Evolutionary conservation across 1,140 invertebrate genomes (phyloP), one percentile per base, ranked within the genome.

Genomic region (Nasonia vitripennis): DNA sequence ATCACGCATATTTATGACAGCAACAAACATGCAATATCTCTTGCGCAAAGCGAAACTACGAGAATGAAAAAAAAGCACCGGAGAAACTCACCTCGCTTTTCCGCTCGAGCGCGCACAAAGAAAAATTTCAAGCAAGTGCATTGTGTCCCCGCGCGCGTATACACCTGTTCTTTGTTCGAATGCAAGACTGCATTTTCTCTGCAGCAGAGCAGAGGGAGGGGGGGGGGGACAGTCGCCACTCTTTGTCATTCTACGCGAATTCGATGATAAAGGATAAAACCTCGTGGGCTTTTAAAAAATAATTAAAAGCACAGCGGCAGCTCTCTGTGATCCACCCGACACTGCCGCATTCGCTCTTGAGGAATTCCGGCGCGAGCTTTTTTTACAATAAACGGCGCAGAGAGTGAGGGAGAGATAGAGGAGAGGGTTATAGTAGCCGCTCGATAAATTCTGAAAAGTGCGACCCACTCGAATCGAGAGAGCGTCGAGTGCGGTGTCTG

Each of bases 271-370:
- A 81, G 31, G 31, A 55, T 74, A 77, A 75, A 83, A 48, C 23
- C 73, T 27, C 3, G n/a, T 10, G 48, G n/a, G 23, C 62, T 20
- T 84, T 27, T 20, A n/a, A 73, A 79, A 78, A 14, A 78, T 84
- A 84, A 84, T 84, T 84, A 79, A 78, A 84, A 84, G 77, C 77
- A 1, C n/a, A 23, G 14, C 45, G 20, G 55, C 55, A 10, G 6
- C 55, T 62, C 55, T n/a, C 45, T 81, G 7, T 81, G 79, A 81
- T 80, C 55, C 37, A 78, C 20, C 51, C 77, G 77, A 78, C 55
- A 78, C 48, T 34, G 68, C 68, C 14, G 27, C 68, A 31, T 71
- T 34, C 68, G 68, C 68, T 27, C 68, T 71, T 34, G 70, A 31
- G 68, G 68, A 14, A 37, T 75, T 75, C 73, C 31, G 14, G 37